These are phyloP conservation scores for Thalassoma bifasciatum DNA, from an alignment of 2,113 vertebrate genomes.

Conservation along the genomic window DNA sequence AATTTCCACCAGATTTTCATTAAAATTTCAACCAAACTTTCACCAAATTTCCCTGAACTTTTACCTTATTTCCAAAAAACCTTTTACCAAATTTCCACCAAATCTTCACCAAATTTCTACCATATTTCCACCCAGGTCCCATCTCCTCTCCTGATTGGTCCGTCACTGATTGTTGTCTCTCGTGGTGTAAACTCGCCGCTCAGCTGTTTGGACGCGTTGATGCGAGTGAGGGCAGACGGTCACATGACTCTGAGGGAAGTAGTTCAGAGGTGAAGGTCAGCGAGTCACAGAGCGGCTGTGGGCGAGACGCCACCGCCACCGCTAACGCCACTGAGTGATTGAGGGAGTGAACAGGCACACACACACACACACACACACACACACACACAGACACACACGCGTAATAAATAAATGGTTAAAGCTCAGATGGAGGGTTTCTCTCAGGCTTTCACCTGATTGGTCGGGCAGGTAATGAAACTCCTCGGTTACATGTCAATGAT, in stretches of 20 bases:
- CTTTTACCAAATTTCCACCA: too few species aligned
- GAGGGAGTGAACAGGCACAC: background rate
- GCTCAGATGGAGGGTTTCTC: slow-evolving; percentile 11
- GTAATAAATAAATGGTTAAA: slow-evolving; percentile 26
- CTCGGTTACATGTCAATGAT: slow-evolving; percentile 46
- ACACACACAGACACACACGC: too few species aligned
- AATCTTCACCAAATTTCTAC: too few species aligned
- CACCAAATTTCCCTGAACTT: too few species aligned
- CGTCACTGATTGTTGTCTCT: too few species aligned
- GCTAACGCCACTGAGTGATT: background rate
- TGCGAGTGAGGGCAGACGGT: slow-evolving; percentile 1
- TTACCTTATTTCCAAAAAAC: too few species aligned
- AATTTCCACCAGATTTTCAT: too few species aligned
- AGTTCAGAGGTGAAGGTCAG: slow-evolving; percentile 51
- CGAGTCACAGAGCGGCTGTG: background rate
- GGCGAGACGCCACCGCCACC: background rate
- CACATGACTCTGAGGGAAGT: slow-evolving; percentile 10
- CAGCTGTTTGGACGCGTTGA: background rate
- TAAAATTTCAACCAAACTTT: too few species aligned
- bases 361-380: background rate
- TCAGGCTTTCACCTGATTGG: slow-evolving; percentile 49
- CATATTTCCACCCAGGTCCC: too few species aligned
- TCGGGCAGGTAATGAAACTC: slow-evolving; percentile 55
- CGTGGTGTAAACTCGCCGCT: background rate
- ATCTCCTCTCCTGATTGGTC: too few species aligned